Evolutionary conservation across 2,797 vertebrate genomes (phyloP).

Genomic region (Pangasius krempfi): DNA sequence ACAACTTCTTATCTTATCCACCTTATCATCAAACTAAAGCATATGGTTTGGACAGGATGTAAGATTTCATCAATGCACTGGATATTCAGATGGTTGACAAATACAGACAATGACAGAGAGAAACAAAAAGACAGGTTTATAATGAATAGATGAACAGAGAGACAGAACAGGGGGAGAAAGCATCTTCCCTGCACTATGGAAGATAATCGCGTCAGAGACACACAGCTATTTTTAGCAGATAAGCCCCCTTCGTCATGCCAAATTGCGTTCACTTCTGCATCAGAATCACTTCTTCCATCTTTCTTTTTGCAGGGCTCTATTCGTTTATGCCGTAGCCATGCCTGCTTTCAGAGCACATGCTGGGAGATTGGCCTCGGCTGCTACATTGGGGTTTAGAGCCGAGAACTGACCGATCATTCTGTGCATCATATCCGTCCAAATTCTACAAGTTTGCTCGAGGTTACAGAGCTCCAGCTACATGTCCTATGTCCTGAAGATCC

Average conservation of each 20-base stretch:
- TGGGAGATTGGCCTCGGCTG: constrained; percentile 17
- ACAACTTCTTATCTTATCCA: background rate
- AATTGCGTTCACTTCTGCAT: constrained; percentile 59
- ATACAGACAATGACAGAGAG: background rate
- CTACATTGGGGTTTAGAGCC: constrained; percentile 9
- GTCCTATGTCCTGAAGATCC: background rate
- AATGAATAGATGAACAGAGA: background rate
- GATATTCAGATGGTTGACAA: background rate
- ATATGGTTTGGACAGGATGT: background rate
- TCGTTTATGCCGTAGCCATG: constrained; percentile 32
- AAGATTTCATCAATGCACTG: background rate
- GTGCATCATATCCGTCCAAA: background rate
- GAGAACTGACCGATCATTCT: background rate
- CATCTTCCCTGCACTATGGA: constrained; percentile 48
- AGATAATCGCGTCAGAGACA: constrained; percentile 57
- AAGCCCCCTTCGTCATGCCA: constrained; percentile 53
- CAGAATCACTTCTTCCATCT: constrained; percentile 26
- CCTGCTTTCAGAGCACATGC: constrained; percentile 39
- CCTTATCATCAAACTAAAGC: background rate
- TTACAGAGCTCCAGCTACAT: constrained; percentile 12
- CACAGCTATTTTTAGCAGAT: constrained; percentile 58
- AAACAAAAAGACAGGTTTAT: background rate
- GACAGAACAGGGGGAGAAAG: constrained; percentile 13
- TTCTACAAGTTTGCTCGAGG: constrained; percentile 22
- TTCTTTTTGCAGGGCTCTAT: constrained; percentile 1